Evolutionary conservation across 2,888 invertebrate genomes (phyloP).

Genomic region (Patella caerulea): DNA sequence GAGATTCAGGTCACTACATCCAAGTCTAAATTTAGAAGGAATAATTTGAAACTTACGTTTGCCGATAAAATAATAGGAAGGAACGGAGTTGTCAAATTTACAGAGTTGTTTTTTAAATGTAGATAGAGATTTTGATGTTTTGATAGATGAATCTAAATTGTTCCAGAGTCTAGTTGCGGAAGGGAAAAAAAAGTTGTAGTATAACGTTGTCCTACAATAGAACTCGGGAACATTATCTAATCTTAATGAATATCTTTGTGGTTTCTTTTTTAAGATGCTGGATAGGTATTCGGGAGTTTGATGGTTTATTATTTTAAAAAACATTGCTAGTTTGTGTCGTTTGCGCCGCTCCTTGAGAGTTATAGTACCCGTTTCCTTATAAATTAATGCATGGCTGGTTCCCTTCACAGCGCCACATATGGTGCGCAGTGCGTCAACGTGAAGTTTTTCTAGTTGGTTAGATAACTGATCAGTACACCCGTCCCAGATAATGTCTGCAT

Average conservation of each 20-base stretch:
- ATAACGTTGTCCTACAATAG: background rate
- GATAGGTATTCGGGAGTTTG: background rate
- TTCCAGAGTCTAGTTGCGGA: background rate
- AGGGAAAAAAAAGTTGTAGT: background rate
- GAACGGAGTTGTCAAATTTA: no score
- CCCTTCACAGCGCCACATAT: conserved; percentile 4
- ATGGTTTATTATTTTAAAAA: background rate
- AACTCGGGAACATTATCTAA: background rate
- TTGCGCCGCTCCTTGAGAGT: background rate
- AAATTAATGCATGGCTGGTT: conserved; percentile 8
- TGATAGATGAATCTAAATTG: background rate
- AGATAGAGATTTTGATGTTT: no score
- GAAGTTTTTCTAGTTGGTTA: background rate
- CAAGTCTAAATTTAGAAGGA: no score
- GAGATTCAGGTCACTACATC: background rate
- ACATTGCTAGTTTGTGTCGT: background rate
- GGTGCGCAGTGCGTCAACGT: background rate
- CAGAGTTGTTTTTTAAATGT: no score
- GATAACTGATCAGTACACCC: background rate
- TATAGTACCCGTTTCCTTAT: background rate
- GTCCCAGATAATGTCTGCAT: background rate
- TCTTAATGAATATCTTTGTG: conserved; percentile 4
- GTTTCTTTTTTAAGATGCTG: background rate
- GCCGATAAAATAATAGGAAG: no score
- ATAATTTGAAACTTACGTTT: no score